These are phyloP conservation scores for Collichthys lucidus DNA, from an alignment of 2,113 vertebrate genomes.

Conservation along the genomic window DNA sequence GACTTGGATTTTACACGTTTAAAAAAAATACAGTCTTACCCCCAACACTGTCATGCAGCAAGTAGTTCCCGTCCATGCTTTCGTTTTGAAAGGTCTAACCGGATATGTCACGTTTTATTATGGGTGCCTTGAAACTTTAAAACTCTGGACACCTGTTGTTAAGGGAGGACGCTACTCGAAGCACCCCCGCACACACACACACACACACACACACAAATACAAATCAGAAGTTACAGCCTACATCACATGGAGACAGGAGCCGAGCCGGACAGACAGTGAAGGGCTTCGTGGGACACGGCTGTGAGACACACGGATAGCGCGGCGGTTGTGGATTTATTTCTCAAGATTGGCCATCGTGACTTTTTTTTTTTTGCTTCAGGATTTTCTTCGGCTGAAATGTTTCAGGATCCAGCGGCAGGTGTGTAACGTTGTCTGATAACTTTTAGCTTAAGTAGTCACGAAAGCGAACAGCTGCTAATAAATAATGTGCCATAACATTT, in stretches of 20 bases:
- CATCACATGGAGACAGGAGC: not conserved
- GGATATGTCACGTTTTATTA: not conserved
- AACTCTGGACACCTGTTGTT: constrained; percentile 71
- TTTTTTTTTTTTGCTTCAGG: constrained; percentile 2
- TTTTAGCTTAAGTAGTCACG: not conserved
- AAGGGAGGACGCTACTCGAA: constrained; percentile 16
- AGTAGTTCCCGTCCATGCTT: not conserved
- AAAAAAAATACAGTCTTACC: not conserved
- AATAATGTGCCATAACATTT: not conserved
- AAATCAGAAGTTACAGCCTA: too few species aligned
- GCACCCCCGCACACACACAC: not conserved
- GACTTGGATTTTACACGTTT: not conserved
- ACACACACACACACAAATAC: too few species aligned
- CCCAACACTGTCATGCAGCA: not conserved
- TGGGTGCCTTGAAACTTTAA: not conserved
- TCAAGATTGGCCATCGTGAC: not conserved
- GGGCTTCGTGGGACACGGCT: not conserved
- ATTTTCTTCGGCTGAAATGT: constrained; percentile 56
- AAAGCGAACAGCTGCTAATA: not conserved
- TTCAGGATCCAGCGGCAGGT: constrained; percentile 56
- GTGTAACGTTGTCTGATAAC: not conserved
- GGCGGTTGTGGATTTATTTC: constrained; percentile 39
- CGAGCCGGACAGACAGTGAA: not conserved
- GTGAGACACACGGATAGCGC: not conserved
- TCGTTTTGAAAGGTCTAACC: constrained; percentile 50